Evolutionary conservation across 2,113 vertebrate genomes (phyloP), one percentile per base, ranked within the genome.

Genomic region (Hyaena hyaena): DNA sequence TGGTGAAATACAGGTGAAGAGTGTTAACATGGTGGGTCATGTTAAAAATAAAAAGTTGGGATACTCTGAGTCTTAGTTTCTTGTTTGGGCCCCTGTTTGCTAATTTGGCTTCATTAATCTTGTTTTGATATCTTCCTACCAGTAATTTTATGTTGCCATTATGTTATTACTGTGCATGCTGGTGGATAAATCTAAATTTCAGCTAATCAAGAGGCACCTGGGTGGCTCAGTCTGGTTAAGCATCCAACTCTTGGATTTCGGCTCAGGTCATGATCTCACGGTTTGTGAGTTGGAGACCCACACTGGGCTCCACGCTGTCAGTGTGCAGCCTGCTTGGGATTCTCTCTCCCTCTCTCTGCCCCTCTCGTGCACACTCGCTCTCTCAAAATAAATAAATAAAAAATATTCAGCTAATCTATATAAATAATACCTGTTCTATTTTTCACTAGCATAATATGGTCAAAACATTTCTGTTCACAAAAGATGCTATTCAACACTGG

Each of bases 381-480:
- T 23, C 21, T 61, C 58, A 61, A 61, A 61, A 61, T 61, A 61
- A 61, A 61, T 61, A 61, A 21, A 61, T 61, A 10, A 61, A 61
- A 61, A 61, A 61, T 61, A 24, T 61, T 69, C 39, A 86, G 45
- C 28, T 87, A 81, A 86, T 90, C 12, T 45, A 71, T 74, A 82
- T 43, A 82, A 28, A 83, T 68, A 55, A 55, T 1, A 58, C 35
- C 33, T 92, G 21, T 2, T 68, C 4, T 35, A 69, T 77, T 87
- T 96, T 96, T 55, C 45, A 55, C 33, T 90, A 81, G 53, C 63
- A 80, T 94, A 81, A 91, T 82, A 55, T 50, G 16, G 28, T 74
- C 31, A 74, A 45, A 58, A 31, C 24, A 82, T 74, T 66, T 8
- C 4, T 87, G 10, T 68, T 82, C 31, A 76, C 45, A 91, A 50